These are phyloP conservation scores for Tuberolachnus salignus DNA, from an alignment of 2,888 invertebrate species.

Conservation along the genomic window DNA sequence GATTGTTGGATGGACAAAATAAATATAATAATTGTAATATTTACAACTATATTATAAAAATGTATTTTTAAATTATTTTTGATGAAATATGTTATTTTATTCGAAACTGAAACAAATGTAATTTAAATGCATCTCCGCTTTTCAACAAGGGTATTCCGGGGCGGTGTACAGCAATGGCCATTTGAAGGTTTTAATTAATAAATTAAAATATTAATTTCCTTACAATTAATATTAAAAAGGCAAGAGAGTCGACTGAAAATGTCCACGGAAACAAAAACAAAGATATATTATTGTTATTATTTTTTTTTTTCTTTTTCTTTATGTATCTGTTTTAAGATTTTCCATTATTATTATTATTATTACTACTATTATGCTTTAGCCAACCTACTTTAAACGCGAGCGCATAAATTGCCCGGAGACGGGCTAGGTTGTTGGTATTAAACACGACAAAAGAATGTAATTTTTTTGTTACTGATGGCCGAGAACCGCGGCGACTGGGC, in stretches of 20 bases:
- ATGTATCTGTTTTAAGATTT: slow-evolving; percentile 17
- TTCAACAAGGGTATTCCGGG: background rate
- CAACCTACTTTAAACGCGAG: slow-evolving; percentile 40
- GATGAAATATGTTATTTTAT: slow-evolving; percentile 9
- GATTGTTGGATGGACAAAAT: no score
- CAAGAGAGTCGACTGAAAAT: slow-evolving; percentile 13
- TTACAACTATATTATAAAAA: no score
- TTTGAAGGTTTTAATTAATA: slow-evolving; percentile 35
- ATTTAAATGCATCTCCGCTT: slow-evolving; percentile 9
- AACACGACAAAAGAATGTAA: slow-evolving; percentile 41
- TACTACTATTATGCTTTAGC: slow-evolving; percentile 41
- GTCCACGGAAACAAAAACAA: slow-evolving; percentile 26
- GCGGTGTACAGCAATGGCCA: background rate
- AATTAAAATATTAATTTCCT: slow-evolving; percentile 26
- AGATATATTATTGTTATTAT: slow-evolving; percentile 34
- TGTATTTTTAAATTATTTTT: slow-evolving; percentile 3
- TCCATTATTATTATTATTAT: slow-evolving; percentile 43
- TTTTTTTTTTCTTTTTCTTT: background rate
- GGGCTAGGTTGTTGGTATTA: slow-evolving; percentile 7
- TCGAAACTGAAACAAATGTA: slow-evolving; percentile 3
- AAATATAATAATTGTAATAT: no score
- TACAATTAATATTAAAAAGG: slow-evolving; percentile 36
- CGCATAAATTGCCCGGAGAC: slow-evolving; percentile 42
- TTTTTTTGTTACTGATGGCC: background rate
- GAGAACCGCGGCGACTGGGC: no score